phyloP scores from a whole-genome alignment of 2,888 invertebrate genomes.

The Spodoptera picta region DNA sequence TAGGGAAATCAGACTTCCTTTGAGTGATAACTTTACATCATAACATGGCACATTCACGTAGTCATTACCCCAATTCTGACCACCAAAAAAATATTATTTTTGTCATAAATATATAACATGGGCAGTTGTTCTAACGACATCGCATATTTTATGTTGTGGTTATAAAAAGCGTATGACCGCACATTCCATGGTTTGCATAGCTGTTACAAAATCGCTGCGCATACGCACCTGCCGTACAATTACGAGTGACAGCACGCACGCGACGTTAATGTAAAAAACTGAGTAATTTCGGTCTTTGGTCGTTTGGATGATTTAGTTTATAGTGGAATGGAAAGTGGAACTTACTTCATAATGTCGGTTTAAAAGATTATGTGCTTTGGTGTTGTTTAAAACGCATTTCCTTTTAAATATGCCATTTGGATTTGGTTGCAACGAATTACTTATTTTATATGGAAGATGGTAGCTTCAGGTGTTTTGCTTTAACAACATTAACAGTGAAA shows the following conservation, averaged over 20 bases:
- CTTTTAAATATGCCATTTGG: background rate
- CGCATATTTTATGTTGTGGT: slow-evolving; percentile 41
- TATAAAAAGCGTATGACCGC: slow-evolving; percentile 46
- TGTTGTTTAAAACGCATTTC: slow-evolving; percentile 1
- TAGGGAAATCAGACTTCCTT: slow-evolving; percentile 27
- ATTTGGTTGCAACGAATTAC: no score
- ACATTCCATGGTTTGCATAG: slow-evolving; percentile 57
- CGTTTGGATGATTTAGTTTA: slow-evolving; percentile 41
- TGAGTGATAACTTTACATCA: slow-evolving; percentile 28
- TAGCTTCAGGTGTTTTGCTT: no score
- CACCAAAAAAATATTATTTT: slow-evolving; percentile 29
- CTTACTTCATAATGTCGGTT: slow-evolving; percentile 23
- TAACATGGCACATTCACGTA: slow-evolving; percentile 18
- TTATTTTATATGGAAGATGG: no score
- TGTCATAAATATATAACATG: slow-evolving; percentile 23
- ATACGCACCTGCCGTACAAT: slow-evolving; percentile 52
- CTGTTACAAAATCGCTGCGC: slow-evolving; percentile 51
- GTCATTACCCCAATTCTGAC: slow-evolving; percentile 48
- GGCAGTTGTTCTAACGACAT: slow-evolving; percentile 39
- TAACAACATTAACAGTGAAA: no score
- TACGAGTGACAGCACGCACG: slow-evolving; percentile 53
- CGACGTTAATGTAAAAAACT: slow-evolving; percentile 43
- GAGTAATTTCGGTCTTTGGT: slow-evolving; percentile 39
- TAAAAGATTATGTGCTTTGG: slow-evolving; percentile 18
- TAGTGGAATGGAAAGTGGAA: slow-evolving; percentile 21